Evolutionary conservation across 2,888 invertebrate genomes (phyloP).

Genomic region (Rapana venosa): DNA sequence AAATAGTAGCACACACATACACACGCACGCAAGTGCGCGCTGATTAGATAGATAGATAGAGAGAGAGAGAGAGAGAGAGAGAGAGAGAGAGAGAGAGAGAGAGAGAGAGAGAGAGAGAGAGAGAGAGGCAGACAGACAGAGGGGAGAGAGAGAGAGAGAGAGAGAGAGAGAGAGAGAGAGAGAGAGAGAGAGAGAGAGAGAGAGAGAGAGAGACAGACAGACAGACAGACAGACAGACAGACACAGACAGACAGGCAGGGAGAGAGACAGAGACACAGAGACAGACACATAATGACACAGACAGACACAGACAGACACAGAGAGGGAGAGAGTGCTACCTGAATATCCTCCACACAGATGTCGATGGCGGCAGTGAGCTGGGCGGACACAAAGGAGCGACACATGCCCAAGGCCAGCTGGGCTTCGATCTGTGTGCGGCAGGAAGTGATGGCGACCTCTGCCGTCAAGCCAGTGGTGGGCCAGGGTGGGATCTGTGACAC

Average conservation of each 20-base stretch:
- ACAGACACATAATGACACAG: not conserved
- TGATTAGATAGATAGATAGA: not conserved
- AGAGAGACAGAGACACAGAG: not conserved
- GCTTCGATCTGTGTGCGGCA: constrained; percentile 54
- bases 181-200: too few relatives aligned
- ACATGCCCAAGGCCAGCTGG: constrained; percentile 49
- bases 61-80: not conserved
- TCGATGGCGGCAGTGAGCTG: constrained; percentile 60
- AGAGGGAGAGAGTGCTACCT: constrained; percentile 49
- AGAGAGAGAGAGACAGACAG: not conserved
- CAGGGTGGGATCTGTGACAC: constrained; percentile 43
- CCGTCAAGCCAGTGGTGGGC: constrained; percentile 61
- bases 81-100: not conserved
- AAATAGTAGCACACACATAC: not conserved
- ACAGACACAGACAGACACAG: not conserved
- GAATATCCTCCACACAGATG: constrained; percentile 63
- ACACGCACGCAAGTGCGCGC: not conserved
- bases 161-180: too few relatives aligned
- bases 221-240: not conserved
- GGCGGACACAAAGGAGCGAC: constrained; percentile 55
- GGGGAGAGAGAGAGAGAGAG: too few relatives aligned
- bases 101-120: not conserved
- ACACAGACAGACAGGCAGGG: not conserved
- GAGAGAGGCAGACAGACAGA: not conserved
- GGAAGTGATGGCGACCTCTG: constrained; percentile 46